Evolutionary conservation across 2,888 invertebrate genomes (phyloP).

Genomic region (Zaprionus bogoriensis): DNA sequence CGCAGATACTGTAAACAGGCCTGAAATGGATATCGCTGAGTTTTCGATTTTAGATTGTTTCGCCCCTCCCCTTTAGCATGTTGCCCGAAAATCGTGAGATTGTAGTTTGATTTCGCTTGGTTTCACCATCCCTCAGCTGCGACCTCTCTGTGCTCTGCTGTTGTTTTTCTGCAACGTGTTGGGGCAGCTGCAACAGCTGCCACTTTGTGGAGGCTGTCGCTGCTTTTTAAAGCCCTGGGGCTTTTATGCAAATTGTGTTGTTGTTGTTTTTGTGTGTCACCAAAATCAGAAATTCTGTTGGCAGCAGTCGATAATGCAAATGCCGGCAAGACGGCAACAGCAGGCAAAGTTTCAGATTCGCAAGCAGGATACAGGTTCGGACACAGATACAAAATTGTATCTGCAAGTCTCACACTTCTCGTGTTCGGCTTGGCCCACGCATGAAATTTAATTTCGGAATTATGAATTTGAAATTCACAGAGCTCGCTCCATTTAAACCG

Average conservation of each 20-base stretch:
- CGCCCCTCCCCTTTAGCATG: background rate
- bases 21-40: background rate
- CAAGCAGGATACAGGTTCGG: conserved; percentile 6
- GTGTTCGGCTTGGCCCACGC: no score
- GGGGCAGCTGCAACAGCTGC: conserved; percentile 38
- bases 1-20: no score
- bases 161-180: conserved; percentile 1
- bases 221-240: conserved; percentile 34
- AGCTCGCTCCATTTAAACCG: conserved; percentile 16
- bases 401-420: conserved; percentile 6
- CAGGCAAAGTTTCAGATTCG: conserved; percentile 30
- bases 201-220: conserved; percentile 33
- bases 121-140: background rate
- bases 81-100: background rate
- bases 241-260: conserved; percentile 66
- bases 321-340: conserved; percentile 28
- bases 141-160: background rate
- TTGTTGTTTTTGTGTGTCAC: conserved; percentile 64
- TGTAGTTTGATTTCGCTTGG: background rate
- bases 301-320: conserved; percentile 65
- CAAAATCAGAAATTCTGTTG: conserved; percentile 36
- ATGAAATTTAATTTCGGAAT: conserved; percentile 63
- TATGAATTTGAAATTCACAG: conserved; percentile 53
- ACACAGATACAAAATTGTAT: conserved; percentile 25
- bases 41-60: background rate